Evolutionary conservation across 2,888 invertebrate genomes (phyloP), one percentile per base, ranked within the genome.

Genomic region (Druceiella hillmani): DNA sequence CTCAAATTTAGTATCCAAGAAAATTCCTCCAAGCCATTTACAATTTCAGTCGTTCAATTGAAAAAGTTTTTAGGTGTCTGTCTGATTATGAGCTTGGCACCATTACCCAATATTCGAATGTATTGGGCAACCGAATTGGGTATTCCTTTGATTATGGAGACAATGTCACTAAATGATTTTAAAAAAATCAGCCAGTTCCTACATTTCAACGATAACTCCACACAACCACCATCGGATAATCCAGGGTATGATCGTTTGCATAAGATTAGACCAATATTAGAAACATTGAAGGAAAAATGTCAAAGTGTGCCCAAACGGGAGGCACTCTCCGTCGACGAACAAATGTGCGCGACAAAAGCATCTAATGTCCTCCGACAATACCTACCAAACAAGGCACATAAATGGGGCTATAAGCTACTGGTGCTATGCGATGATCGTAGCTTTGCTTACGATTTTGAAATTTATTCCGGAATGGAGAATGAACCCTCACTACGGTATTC

Each of bases 61-160:
- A 41, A 43, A 37, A 45, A 43, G 10, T 41, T 34, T 40, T 26
- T 44, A 38, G 41, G 41, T 10, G 17, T 40, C 2, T 40, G 40
- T 40, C 11, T 42, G 10, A 4, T 40, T 10, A 29, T 44, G 30
- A 17, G 40, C 10, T 7, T 45, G 14, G 38, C 30, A n/a, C 42
- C 40, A 31, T 24, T 41, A 15, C 37, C 43, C 12, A 38, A 47
- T 40, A 42, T 34, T 25, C 41, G 48, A 12, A 39, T 45, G 39
- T 43, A 41, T 6, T 46, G 46, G 44, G 38, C 13, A 41, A 14
- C 36, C 33, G 41, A 48, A 29, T 45, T 46, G 28, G 45, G 44
- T 31, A 14, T 50, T 16, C 38, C 41, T 25, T 17, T 46, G 17
- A 38, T 48, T 17, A 38, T 10, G 16, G 33, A n/a, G 17, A 45